phyloP scores from a whole-genome alignment of 2,797 vertebrate species.

The Anguilla obscura region DNA sequence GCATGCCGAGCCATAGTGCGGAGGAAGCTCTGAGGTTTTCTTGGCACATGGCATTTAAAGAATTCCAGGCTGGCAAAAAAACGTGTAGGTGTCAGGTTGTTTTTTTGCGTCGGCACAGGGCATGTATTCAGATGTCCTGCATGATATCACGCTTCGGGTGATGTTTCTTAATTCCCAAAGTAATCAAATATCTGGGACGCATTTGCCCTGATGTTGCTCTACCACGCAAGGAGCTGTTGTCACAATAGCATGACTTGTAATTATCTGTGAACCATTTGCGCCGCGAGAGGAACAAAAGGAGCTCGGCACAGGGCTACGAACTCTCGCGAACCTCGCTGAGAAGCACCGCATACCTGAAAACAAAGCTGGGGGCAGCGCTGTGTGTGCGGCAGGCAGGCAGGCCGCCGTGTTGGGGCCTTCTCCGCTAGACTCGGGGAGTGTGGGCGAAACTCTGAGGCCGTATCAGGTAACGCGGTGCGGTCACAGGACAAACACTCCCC shows the following conservation, averaged over 20 bases:
- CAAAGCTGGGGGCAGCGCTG: neutral
- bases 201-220: neutral
- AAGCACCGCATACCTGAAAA: constrained; percentile 39
- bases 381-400: neutral
- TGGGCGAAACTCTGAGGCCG: constrained; percentile 33
- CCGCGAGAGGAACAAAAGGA: neutral
- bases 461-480: constrained; percentile 43
- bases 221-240: neutral
- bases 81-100: constrained; percentile 18
- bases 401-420: constrained; percentile 6
- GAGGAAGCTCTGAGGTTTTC: constrained; percentile 9
- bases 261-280: neutral
- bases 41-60: constrained; percentile 26
- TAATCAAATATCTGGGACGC: constrained; percentile 4
- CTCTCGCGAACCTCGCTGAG: neutral
- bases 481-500: constrained; percentile 43
- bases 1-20: neutral
- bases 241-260: constrained; percentile 18
- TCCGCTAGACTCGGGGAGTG: constrained; percentile 2
- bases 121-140: constrained; percentile 22
- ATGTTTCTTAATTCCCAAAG: constrained; percentile 13
- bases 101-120: constrained; percentile 13
- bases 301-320: too few relatives aligned
- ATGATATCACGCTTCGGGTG: neutral
- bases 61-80: constrained; percentile 32